phyloP scores from a whole-genome alignment of 2,888 invertebrate genomes.

The Drymonia ruficornis region DNA sequence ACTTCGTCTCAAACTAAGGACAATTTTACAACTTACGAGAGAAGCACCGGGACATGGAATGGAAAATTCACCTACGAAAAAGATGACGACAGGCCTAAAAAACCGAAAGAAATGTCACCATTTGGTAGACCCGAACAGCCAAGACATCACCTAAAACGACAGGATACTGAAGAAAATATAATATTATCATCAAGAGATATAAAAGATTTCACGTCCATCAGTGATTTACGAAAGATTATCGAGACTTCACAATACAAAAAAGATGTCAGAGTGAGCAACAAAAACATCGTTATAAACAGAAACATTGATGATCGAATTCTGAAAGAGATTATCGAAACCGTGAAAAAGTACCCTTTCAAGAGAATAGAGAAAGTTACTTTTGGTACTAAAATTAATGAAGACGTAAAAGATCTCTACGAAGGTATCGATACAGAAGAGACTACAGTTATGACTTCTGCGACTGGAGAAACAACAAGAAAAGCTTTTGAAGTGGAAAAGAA shows the following conservation, averaged over 20 bases:
- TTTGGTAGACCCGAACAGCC: constrained; percentile 73
- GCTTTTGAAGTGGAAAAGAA: constrained; percentile 78
- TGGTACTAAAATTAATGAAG: constrained; percentile 84
- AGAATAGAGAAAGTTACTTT: constrained; percentile 81
- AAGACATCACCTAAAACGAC: constrained; percentile 73
- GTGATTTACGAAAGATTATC: constrained; percentile 76
- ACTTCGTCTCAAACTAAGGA: constrained; percentile 69
- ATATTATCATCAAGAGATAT: constrained; percentile 78
- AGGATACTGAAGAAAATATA: constrained; percentile 79
- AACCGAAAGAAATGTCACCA: constrained; percentile 73
- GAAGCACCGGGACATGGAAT: constrained; percentile 83
- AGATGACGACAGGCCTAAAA: constrained; percentile 72
- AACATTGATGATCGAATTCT: constrained; percentile 76
- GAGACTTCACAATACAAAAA: constrained; percentile 72
- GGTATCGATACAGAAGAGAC: constrained; percentile 74
- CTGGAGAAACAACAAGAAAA: constrained; percentile 70
- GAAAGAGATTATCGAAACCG: constrained; percentile 79
- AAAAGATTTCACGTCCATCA: constrained; percentile 79
- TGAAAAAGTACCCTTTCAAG: constrained; percentile 80
- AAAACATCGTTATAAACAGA: constrained; percentile 77
- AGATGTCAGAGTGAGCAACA: constrained; percentile 76
- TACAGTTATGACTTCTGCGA: constrained; percentile 64
- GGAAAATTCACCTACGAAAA: constrained; percentile 84
- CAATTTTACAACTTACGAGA: constrained; percentile 72
- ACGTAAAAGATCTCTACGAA: constrained; percentile 83